Base-by-base conservation (phyloP, 1,140 invertebrate species). In the Acromyrmex charruanus region DNA sequence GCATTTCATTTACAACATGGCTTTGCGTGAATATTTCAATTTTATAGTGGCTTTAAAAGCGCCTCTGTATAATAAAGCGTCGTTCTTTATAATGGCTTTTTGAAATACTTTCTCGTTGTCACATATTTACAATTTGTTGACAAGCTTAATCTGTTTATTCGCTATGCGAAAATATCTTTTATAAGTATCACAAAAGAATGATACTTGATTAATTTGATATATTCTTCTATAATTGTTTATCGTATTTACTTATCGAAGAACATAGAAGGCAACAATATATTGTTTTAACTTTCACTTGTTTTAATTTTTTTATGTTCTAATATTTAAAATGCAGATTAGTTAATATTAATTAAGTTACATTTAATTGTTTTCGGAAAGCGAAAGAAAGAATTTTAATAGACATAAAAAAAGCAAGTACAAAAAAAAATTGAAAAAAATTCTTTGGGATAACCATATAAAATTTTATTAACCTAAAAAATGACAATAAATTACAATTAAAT, bases 1-100 rank as follows among this genome's bases (percentile, higher is more conserved):
- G 14, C 51, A 74, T 72, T 82, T 16, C 18, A 44, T 16, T 74
- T 63, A 44, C 55, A 18, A 21, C 7, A 51, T 12, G 31, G 12
- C 28, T 51, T 61, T 75, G 28, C 39, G 18, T 58, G 55, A 84
- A 61, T 25, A 75, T 59, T 61, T 84, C 80, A 84, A 74, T 75
- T 84, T 84, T 84, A 84, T 49, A 69, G 14, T 51, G 9, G 14
- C 55, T 58, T n/a, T 61, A 74, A 16, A 82, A 82, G 18, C 39
- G 18, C 39, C 25, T n/a, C 21, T 44, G 39, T 44, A 25, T 16
- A 84, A 75, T 21, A 84, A 74, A 75, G 9, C 18, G 12, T 44
- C 25, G 59, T 63, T 65, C 59, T 55, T 53, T 18, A 18, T 4
- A 25, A 7, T 53, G n/a, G 39, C n/a, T 53, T 77, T 28, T 18